Evolutionary conservation across 2,888 invertebrate genomes (phyloP).

Genomic region (Hoplodrina ambigua): DNA sequence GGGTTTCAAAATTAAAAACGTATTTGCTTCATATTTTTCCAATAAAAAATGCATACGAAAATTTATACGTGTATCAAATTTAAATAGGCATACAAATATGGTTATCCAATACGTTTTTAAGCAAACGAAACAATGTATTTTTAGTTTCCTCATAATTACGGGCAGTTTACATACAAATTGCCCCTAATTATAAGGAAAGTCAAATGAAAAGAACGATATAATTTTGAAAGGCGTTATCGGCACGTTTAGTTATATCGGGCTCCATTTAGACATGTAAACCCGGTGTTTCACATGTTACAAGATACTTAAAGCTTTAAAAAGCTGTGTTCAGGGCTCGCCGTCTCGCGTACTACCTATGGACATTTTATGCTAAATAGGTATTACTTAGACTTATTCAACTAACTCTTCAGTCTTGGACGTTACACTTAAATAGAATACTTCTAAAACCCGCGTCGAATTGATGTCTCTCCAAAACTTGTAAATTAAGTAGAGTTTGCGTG

Average conservation of each 20-base stretch:
- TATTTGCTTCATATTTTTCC: constrained; percentile 35
- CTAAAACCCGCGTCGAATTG: constrained; percentile 89
- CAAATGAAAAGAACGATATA: constrained; percentile 12
- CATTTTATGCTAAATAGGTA: constrained; percentile 89
- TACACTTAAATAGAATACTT: constrained; percentile 90
- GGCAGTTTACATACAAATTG: constrained; percentile 20
- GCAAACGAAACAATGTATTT: constrained; percentile 23
- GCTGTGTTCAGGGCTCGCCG: constrained; percentile 70
- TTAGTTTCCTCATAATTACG: constrained; percentile 22
- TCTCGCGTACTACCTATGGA: constrained; percentile 86
- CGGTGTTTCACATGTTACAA: constrained; percentile 65
- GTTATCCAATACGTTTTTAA: constrained; percentile 17
- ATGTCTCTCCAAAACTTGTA: constrained; percentile 75
- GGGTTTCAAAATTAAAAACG: no score
- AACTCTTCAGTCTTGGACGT: constrained; percentile 91
- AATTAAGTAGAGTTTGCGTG: constrained; percentile 72
- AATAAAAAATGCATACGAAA: constrained; percentile 43
- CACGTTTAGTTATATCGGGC: constrained; percentile 29
- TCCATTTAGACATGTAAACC: constrained; percentile 39
- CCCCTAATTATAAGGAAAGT: constrained; percentile 4
- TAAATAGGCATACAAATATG: constrained; percentile 30
- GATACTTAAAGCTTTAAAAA: constrained; percentile 63
- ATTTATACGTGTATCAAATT: constrained; percentile 43
- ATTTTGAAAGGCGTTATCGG: constrained; percentile 22
- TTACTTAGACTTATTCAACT: constrained; percentile 89